Conservation (phyloP, 2,888 invertebrate species). For the Cloeon dipterum region DNA sequence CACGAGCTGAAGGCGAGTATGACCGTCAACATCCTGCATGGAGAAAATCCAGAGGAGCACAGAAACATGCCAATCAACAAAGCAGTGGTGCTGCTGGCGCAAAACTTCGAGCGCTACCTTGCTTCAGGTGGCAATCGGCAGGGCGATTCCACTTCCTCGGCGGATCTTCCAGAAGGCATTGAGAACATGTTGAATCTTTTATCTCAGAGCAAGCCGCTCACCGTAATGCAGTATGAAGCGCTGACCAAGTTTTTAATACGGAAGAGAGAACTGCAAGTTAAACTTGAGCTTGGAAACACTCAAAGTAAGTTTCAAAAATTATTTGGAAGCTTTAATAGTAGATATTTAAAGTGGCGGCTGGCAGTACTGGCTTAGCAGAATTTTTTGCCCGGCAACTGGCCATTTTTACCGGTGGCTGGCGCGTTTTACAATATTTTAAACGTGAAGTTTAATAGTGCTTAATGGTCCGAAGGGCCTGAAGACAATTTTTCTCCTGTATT, state of each 20-base stretch:
- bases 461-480: too few relatives aligned
- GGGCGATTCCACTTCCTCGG: slow-evolving; percentile 16
- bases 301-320: too few relatives aligned
- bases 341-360: too few relatives aligned
- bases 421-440: too few relatives aligned
- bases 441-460: too few relatives aligned
- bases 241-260: slow-evolving; percentile 43
- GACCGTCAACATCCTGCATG: slow-evolving; percentile 76
- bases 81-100: slow-evolving; percentile 52
- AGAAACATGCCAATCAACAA: slow-evolving; percentile 91
- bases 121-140: slow-evolving; percentile 17
- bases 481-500: too few relatives aligned
- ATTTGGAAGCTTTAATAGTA: too few relatives aligned
- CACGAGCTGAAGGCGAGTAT: slow-evolving; percentile 71
- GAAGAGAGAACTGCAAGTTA: slow-evolving; percentile 46
- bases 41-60: slow-evolving; percentile 81
- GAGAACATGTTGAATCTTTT: slow-evolving; percentile 46
- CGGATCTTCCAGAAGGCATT: slow-evolving; percentile 36
- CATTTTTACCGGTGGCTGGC: too few relatives aligned
- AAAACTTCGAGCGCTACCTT: slow-evolving; percentile 41
- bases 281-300: slow-evolving; percentile 48
- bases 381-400: too few relatives aligned
- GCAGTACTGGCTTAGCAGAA: too few relatives aligned
- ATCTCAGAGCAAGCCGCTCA: slow-evolving; percentile 56
- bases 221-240: slow-evolving; percentile 55